Evolutionary conservation across 2,888 invertebrate species (phyloP), one percentile per base, ranked within the genome.

Genomic region (Zhuqinia jingwanae): DNA sequence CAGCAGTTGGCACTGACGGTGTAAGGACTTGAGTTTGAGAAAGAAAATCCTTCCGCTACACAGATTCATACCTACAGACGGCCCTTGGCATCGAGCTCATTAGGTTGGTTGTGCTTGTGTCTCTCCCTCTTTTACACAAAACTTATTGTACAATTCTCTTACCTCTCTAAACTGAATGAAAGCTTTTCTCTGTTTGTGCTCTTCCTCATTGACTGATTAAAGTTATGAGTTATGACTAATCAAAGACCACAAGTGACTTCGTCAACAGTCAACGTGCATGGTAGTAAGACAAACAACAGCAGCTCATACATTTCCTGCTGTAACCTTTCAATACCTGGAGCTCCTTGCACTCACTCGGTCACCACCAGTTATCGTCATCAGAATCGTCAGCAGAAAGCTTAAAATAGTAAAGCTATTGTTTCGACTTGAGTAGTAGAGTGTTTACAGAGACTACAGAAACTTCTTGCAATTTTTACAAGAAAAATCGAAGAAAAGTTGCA

Each of bases 1-100:
- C 70, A 47, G 47, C 13, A 20, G 42, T 22, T 36, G 22, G 13
- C 10, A 50, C n/a, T n/a, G n/a, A n/a, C 15, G 53, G 36, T 65
- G 65, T n/a, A n/a, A 65, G 65, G 17, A 65, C 65, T 65, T 65
- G 27, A 20, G 27, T 27, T 63, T 63, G 13, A 70, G 36, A 65
- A 80, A 85, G 60, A 80, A 85, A 85, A 80, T 80, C 79, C 79
- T 85, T 80, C 80, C 85, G 80, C 80, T 75, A 80, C 75, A 63
- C 47, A 42, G 75, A 42, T 36, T 36, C 30, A 56, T 85, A 63
- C 80, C 79, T 85, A 76, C 85, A 85, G 85, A 85, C 79, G 85
- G 85, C 85, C 85, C 85, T 85, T 85, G 85, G 80, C 85, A 80
- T 85, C 79, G 70, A 75, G 85, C 85, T 80, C 80, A 75, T 85